A percentile compares a stretch with the other conserved stretches of the same genome.
phyloP scores from a whole-genome alignment of 2,888 invertebrate species.

The Mongoloraphidia duomilia region DNA sequence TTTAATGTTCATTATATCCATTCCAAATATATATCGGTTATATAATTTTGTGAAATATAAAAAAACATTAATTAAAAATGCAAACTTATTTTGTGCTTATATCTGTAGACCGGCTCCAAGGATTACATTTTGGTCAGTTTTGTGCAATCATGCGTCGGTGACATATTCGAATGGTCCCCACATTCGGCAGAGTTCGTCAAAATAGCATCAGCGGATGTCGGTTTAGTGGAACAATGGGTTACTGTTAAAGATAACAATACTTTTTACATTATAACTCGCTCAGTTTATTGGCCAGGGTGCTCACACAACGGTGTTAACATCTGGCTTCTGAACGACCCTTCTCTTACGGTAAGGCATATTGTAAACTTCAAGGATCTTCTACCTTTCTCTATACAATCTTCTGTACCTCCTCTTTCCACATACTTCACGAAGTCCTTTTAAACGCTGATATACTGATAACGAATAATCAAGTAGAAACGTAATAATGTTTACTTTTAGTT shows the following conservation, averaged over 20 bases:
- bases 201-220: background rate
- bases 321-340: slow-evolving; percentile 27
- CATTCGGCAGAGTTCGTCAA: background rate
- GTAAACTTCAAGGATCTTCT: too few species aligned
- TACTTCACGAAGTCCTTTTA: background rate
- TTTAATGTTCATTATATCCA: too few species aligned
- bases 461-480: slow-evolving; percentile 21
- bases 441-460: background rate
- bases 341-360: slow-evolving; percentile 21
- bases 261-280: slow-evolving; percentile 27
- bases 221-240: slow-evolving; percentile 28
- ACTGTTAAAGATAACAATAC: slow-evolving; percentile 22
- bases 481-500: slow-evolving; percentile 17
- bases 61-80: too few species aligned
- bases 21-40: too few species aligned
- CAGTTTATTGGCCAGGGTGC: slow-evolving; percentile 19
- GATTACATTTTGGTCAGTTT: slow-evolving; percentile 30
- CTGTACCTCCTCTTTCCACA: too few species aligned
- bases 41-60: too few species aligned
- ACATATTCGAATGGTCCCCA: slow-evolving; percentile 28
- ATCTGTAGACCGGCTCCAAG: slow-evolving; percentile 17
- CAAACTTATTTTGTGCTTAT: background rate
- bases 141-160: slow-evolving; percentile 28
- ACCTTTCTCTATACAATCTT: too few species aligned
- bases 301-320: slow-evolving; percentile 25